Percentiles rank a stretch among this genome's conserved stretches.
Evolutionary conservation across 2,888 invertebrate species (phyloP).

Genomic region (Beris chalybata): DNA sequence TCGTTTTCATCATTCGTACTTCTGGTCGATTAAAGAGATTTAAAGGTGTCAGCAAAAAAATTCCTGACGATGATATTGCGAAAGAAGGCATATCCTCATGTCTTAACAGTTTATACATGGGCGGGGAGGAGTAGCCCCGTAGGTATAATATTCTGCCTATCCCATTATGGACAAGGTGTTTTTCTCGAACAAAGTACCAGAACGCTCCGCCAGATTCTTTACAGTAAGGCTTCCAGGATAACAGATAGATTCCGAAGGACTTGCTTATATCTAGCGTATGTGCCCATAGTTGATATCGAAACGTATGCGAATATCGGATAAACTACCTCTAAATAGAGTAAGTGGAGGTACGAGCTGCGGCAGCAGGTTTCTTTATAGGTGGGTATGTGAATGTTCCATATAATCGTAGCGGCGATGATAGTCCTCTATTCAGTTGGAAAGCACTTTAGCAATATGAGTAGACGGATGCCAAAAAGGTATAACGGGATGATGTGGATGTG

Average conservation of each 20-base stretch:
- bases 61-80: conserved; percentile 35
- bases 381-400: conserved; percentile 32
- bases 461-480: conserved; percentile 26
- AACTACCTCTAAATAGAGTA: conserved; percentile 39
- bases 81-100: conserved; percentile 4
- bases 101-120: conserved; percentile 2
- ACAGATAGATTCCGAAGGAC: conserved; percentile 10
- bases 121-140: conserved; percentile 4
- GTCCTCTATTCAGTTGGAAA: conserved; percentile 24
- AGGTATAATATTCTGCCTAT: conserved; percentile 15
- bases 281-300: conserved; percentile 5
- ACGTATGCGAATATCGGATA: conserved; percentile 35
- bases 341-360: conserved; percentile 32
- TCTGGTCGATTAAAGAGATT: conserved; percentile 38
- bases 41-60: conserved; percentile 39
- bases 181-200: conserved; percentile 13
- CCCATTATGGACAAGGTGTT: conserved; percentile 37
- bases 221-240: conserved; percentile 2
- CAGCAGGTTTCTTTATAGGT: conserved; percentile 40
- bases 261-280: neutral
- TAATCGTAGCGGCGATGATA: conserved; percentile 7
- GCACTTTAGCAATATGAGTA: conserved; percentile 22
- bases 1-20: conserved; percentile 36
- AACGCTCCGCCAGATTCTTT: conserved; percentile 3
- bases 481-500: conserved; percentile 20